These are phyloP conservation scores for Stylophora pistillata DNA, from an alignment of 64 coral and sea anemone species.

Conservation along the genomic window DNA sequence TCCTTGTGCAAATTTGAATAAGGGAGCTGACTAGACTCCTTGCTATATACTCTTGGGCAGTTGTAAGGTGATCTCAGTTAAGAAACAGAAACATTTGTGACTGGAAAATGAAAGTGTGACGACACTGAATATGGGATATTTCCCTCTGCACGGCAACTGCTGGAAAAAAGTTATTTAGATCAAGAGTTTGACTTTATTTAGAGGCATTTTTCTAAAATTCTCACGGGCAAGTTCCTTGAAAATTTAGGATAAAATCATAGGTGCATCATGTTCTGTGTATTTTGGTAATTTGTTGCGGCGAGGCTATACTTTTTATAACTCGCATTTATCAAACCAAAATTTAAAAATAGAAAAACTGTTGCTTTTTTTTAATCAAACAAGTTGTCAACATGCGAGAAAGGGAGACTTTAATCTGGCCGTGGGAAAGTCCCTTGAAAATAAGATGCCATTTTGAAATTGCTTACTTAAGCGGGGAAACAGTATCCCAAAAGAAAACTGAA, in stretches of 20 bases:
- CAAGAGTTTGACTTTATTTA: no score
- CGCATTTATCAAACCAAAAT: background rate
- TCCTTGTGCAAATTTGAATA: no score
- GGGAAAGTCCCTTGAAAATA: background rate
- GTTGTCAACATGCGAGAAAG: background rate
- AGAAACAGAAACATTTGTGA: background rate
- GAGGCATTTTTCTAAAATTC: no score
- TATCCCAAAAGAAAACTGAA: no score
- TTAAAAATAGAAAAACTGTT: background rate
- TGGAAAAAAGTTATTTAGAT: no score
- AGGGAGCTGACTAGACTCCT: background rate
- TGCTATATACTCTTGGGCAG: background rate
- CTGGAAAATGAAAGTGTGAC: background rate
- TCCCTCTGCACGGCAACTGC: background rate
- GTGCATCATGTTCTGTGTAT: no score
- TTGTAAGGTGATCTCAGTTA: background rate
- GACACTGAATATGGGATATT: background rate
- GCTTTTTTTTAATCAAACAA: background rate
- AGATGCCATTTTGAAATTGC: background rate
- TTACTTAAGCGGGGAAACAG: no score
- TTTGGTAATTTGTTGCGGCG: no score
- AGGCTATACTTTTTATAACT: background rate
- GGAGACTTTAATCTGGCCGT: background rate
- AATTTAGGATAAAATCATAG: no score
- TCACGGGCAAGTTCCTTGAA: no score